A percentile compares a stretch with the other conserved stretches of the same genome.
Conservation (phyloP, 2,888 invertebrate genomes). For the Micoletzkya japonica region DNA sequence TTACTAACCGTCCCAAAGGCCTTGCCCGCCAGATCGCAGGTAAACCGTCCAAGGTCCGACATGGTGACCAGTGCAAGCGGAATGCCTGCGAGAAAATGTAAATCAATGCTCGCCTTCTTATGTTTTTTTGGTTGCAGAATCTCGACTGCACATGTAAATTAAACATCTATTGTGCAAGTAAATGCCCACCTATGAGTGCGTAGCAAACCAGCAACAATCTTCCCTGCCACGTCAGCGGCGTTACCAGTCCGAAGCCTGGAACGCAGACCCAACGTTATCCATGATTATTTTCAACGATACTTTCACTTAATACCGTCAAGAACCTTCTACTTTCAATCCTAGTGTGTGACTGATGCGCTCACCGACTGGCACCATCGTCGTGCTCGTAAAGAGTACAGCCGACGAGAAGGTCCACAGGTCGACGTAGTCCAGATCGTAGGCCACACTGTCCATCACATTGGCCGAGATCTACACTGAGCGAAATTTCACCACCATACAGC, state of each 20-base stretch:
- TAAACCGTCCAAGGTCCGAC: slow-evolving; percentile 57
- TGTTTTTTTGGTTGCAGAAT: too few species aligned
- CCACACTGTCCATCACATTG: slow-evolving; percentile 52
- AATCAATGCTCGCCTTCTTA: too few species aligned
- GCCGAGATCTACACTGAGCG: slow-evolving; percentile 39
- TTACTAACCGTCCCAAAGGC: slow-evolving; percentile 39
- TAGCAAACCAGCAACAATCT: slow-evolving; percentile 52
- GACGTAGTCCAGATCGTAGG: slow-evolving; percentile 38
- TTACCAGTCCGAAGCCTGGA: slow-evolving; percentile 54
- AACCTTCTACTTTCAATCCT: not conserved
- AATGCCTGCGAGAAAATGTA: too few species aligned
- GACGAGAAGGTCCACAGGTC: slow-evolving; percentile 50
- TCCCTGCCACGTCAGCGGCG: slow-evolving; percentile 53
- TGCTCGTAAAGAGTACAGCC: slow-evolving; percentile 54
- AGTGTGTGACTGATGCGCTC: not conserved
- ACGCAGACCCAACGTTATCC: not conserved
- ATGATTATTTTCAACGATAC: not conserved
- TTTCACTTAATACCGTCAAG: not conserved
- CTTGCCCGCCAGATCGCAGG: slow-evolving; percentile 46
- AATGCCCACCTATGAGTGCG: slow-evolving; percentile 50
- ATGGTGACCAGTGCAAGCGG: slow-evolving; percentile 57
- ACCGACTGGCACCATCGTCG: slow-evolving; percentile 59
- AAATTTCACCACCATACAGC: not conserved
- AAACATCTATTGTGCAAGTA: too few species aligned
- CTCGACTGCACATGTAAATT: too few species aligned